A percentile compares a stretch with the other conserved stretches of the same genome.
phyloP scores from a whole-genome alignment of 2,797 vertebrate genomes.

The Pitangus sulphuratus region DNA sequence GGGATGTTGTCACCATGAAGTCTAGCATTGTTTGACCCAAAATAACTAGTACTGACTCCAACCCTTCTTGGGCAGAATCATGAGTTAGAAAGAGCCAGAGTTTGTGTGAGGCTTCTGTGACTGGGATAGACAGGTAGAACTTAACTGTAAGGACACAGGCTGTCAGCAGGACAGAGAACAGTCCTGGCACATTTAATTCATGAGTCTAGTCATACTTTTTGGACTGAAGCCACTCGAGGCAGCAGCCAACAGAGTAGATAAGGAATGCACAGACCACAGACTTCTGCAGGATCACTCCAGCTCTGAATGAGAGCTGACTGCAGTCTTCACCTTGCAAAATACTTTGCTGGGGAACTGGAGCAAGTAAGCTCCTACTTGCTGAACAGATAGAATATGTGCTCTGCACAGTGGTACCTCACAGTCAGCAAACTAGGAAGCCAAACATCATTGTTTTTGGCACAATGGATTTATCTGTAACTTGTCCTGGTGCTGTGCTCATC shows the following conservation, averaged over 20 bases:
- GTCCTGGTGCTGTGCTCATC: background rate
- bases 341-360: background rate
- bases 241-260: background rate
- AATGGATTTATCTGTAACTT: background rate
- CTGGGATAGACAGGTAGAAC: background rate
- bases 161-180: background rate
- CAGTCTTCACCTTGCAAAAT: background rate
- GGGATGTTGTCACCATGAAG: background rate
- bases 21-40: background rate
- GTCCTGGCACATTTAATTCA: background rate
- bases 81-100: background rate
- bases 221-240: background rate
- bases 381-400: background rate
- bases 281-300: background rate
- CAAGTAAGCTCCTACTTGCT: background rate
- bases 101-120: background rate
- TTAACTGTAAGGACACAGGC: background rate
- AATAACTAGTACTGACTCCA: background rate
- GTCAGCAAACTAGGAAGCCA: background rate
- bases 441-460: background rate
- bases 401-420: rapidly evolving
- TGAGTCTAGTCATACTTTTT: background rate
- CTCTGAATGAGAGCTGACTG: background rate
- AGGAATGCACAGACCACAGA: background rate
- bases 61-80: background rate